Evolutionary conservation across 2,797 vertebrate genomes (phyloP).

Genomic region (Arnoldichthys spilopterus): DNA sequence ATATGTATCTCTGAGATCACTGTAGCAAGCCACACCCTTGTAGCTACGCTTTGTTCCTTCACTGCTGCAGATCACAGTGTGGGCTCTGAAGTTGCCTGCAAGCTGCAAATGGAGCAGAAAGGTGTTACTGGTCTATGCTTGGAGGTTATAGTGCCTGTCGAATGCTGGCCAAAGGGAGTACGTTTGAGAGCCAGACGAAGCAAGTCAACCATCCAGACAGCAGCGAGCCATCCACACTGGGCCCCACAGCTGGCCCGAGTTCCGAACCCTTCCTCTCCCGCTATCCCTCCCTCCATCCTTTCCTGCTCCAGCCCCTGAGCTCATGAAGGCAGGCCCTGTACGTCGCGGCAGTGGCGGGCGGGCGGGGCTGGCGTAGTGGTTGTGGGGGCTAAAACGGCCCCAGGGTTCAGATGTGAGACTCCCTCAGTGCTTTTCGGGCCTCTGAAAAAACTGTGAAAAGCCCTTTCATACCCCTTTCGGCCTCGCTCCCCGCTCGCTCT

Average conservation of each 20-base stretch:
- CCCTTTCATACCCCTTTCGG: constrained; percentile 57
- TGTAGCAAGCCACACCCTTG: neutral
- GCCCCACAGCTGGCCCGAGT: constrained; percentile 59
- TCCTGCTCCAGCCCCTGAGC: constrained; percentile 44
- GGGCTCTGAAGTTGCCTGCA: constrained; percentile 28
- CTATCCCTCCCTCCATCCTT: constrained; percentile 29
- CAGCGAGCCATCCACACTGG: constrained; percentile 55
- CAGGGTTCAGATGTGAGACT: constrained; percentile 60
- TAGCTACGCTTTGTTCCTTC: neutral
- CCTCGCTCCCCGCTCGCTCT: constrained; percentile 43
- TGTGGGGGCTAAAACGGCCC: constrained; percentile 36
- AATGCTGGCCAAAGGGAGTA: constrained; percentile 48
- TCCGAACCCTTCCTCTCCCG: constrained; percentile 43
- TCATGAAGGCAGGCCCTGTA: constrained; percentile 62
- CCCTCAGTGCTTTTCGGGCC: constrained; percentile 55
- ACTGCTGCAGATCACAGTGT: neutral
- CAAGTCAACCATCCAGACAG: constrained; percentile 57
- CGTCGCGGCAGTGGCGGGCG: neutral
- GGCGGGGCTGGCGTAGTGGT: neutral
- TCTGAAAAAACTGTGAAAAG: constrained; percentile 59
- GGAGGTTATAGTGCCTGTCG: constrained; percentile 51
- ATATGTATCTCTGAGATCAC: constrained; percentile 44
- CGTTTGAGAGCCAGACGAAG: constrained; percentile 59
- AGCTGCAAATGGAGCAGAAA: constrained; percentile 51
- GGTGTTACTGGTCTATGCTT: constrained; percentile 58